These are phyloP conservation scores for Aethes cnicana DNA, from an alignment of 2,888 invertebrate species.

Conservation along the genomic window DNA sequence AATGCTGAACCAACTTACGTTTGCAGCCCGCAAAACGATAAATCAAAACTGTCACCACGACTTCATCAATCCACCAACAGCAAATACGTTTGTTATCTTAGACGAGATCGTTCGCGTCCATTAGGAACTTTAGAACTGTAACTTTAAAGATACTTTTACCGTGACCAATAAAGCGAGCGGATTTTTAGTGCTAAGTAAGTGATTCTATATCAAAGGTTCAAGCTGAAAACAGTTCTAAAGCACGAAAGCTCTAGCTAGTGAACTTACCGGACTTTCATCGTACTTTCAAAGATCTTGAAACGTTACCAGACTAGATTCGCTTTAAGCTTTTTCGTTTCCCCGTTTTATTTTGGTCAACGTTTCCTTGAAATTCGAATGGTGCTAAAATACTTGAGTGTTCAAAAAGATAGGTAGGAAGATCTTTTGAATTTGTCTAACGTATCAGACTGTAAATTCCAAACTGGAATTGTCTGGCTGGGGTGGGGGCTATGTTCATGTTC, in stretches of 20 bases:
- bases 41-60: not conserved
- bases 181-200: constrained; percentile 2
- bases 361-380: no score
- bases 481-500: no score
- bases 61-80: not conserved
- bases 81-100: not conserved
- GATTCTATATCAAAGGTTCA: not conserved
- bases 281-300: no score
- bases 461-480: no score
- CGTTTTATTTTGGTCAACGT: no score
- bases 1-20: constrained; percentile 1
- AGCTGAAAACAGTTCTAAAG: not conserved
- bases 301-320: no score
- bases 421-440: no score
- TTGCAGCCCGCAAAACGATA: not conserved
- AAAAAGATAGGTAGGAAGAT: no score
- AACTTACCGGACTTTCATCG: no score
- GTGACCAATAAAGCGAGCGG: not conserved
- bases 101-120: not conserved
- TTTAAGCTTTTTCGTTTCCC: no score
- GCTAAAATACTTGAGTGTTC: no score
- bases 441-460: no score
- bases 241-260: not conserved
- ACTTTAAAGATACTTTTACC: not conserved
- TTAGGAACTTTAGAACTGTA: not conserved